Evolutionary conservation across 1,140 invertebrate species (phyloP).

Genomic region (Phymorhynchus buccinoides): DNA sequence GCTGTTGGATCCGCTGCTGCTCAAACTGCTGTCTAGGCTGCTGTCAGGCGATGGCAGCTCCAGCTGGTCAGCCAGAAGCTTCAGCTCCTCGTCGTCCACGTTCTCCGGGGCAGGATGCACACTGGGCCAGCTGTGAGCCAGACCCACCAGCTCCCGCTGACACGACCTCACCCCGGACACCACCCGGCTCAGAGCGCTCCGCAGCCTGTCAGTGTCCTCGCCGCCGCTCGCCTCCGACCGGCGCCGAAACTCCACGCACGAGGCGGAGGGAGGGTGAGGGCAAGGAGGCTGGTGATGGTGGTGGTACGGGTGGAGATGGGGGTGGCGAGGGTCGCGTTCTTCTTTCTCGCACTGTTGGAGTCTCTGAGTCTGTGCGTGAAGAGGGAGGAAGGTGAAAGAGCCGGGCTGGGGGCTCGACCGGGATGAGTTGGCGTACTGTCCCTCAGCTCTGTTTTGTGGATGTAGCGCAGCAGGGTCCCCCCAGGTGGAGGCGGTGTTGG

Average conservation of each 20-base stretch:
- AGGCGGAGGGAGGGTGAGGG: not conserved
- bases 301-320: not conserved
- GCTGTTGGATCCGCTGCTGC: conserved; percentile 10
- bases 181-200: not conserved
- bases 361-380: conserved; percentile 42
- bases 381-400: conserved; percentile 36
- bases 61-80: not conserved
- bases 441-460: conserved; percentile 31
- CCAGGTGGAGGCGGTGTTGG: conserved; percentile 13
- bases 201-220: conserved; percentile 8
- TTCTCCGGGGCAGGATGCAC: not conserved
- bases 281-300: not conserved
- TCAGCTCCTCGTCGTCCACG: not conserved
- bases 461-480: too few species aligned
- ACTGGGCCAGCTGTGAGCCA: conserved; percentile 52
- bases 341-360: conserved; percentile 36
- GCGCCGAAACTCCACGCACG: not conserved
- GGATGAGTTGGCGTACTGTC: conserved; percentile 54
- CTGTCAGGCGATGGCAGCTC: not conserved
- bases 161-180: not conserved
- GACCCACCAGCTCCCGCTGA: conserved; percentile 27
- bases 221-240: not conserved
- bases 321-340: too few species aligned
- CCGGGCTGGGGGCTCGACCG: conserved; percentile 50
- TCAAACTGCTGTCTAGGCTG: not conserved